These are phyloP conservation scores for Entomobrya multifasciata DNA, from an alignment of 2,888 invertebrate species.

Conservation along the genomic window DNA sequence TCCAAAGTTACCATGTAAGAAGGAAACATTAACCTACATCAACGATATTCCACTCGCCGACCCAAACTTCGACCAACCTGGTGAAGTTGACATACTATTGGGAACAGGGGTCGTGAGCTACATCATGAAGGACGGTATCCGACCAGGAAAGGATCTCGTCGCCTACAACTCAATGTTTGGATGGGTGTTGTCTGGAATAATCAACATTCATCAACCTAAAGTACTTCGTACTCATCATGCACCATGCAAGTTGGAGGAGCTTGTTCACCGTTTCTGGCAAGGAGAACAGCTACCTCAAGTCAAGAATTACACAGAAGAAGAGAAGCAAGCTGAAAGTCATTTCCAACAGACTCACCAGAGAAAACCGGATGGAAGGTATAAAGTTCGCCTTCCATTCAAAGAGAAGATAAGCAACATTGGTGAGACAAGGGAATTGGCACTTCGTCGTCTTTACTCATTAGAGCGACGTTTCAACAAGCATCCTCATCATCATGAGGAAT, in stretches of 20 bases:
- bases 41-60: constrained; percentile 55
- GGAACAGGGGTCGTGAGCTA: constrained; percentile 47
- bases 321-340: background rate
- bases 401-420: background rate
- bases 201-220: background rate
- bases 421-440: background rate
- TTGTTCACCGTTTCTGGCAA: constrained; percentile 2
- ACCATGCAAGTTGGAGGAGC: background rate
- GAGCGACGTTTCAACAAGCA: background rate
- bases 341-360: background rate
- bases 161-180: constrained; percentile 50
- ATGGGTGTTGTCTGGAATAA: constrained; percentile 45
- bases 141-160: background rate
- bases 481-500: constrained; percentile 35
- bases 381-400: background rate
- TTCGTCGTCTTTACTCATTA: background rate
- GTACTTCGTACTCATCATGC: background rate
- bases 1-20: no score
- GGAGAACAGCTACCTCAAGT: background rate
- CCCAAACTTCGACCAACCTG: constrained; percentile 38
- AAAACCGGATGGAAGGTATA: background rate
- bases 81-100: constrained; percentile 53
- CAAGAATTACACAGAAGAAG: background rate
- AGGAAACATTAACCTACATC: no score
- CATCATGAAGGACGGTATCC: background rate